A percentile compares a stretch with the other conserved stretches of the same genome.
These are phyloP conservation scores for Hiodon alosoides DNA, from an alignment of 2,113 vertebrate species.

Conservation along the genomic window DNA sequence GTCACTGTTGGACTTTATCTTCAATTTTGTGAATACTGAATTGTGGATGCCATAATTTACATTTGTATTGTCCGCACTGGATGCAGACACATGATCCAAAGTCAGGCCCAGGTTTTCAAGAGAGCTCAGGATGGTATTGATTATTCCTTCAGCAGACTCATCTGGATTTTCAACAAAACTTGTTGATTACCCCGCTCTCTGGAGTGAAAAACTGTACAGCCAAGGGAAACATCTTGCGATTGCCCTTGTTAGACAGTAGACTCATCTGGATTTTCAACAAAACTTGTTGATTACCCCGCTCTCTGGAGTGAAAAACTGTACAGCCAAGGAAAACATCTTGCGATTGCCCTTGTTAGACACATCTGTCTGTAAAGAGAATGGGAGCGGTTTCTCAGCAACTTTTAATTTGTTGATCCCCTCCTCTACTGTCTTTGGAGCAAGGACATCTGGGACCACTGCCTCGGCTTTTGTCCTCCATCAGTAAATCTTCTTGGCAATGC, in stretches of 20 bases:
- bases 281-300: slow-evolving; percentile 15
- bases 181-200: slow-evolving; percentile 14
- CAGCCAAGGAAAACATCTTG: slow-evolving; percentile 16
- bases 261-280: slow-evolving; percentile 16
- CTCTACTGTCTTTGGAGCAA: slow-evolving; percentile 12
- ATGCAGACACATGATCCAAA: slow-evolving; percentile 30
- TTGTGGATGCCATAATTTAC: slow-evolving; percentile 28
- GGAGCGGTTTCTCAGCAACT: not conserved
- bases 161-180: slow-evolving; percentile 14
- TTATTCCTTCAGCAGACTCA: slow-evolving; percentile 22
- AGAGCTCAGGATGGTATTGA: slow-evolving; percentile 2
- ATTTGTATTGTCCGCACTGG: slow-evolving; percentile 31
- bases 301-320: slow-evolving; percentile 18
- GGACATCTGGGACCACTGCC: slow-evolving; percentile 12
- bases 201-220: slow-evolving; percentile 18
- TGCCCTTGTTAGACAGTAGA: slow-evolving; percentile 23
- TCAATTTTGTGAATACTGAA: slow-evolving; percentile 30
- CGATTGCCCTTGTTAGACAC: slow-evolving; percentile 17
- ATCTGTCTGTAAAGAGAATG: slow-evolving; percentile 18
- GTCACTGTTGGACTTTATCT: slow-evolving; percentile 9
- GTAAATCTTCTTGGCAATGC: slow-evolving; percentile 5
- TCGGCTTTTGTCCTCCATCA: slow-evolving; percentile 17
- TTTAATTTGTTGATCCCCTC: not conserved
- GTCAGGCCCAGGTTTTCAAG: slow-evolving; percentile 23
- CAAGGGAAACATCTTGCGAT: slow-evolving; percentile 17